Evolutionary conservation across 2,888 invertebrate genomes (phyloP), one percentile per base, ranked within the genome.

Genomic region (Eurytoma californica): DNA sequence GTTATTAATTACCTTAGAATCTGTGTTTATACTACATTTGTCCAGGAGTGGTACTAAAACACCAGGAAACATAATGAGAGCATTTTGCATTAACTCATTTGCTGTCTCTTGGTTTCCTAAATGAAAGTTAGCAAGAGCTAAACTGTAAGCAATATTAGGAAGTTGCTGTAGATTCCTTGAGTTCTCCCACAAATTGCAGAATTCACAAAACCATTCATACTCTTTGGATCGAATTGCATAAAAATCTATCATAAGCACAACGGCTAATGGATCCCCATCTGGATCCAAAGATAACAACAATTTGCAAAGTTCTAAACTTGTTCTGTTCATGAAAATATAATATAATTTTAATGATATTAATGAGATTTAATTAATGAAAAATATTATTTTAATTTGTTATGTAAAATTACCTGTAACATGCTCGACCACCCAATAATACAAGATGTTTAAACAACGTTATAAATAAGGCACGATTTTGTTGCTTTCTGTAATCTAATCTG

Each of bases 261-360:
- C 92, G n/a, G 94, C 95, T 75, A 96, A 86, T 1, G 96, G 96
- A 91, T 96, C 96, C 14, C 91, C 92, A 16, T 94, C 93, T 0
- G 95, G 95, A 89, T 96, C 95, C 69, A 96, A 90, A 16, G 94
- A 94, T 75, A 97, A 91, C n/a, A 97, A 91, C 63, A 97, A 90
- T 90, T 97, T 97, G 87, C 95, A 95, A 83, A 96, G 93, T 90
- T 97, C 97, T 83, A 97, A 91, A n/a, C 97, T 95, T 2, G 97
- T 97, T 82, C 96, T 92, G 68, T 66, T 55, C 18, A 79, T 63
- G 81, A 78, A 82, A 67, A 82, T 67, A 72, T 67, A 55, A 55
- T 47, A 49, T 63, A 49, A n/a, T 65, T 24, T 61, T 24, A 53
- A 70, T 66, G 30, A 57, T 9, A 53, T 13, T 53, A 53, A 53